Percentiles rank a stretch among this genome's conserved stretches.
phyloP scores from a whole-genome alignment of 1,140 invertebrate genomes.

The Pentalonia nigronervosa region DNA sequence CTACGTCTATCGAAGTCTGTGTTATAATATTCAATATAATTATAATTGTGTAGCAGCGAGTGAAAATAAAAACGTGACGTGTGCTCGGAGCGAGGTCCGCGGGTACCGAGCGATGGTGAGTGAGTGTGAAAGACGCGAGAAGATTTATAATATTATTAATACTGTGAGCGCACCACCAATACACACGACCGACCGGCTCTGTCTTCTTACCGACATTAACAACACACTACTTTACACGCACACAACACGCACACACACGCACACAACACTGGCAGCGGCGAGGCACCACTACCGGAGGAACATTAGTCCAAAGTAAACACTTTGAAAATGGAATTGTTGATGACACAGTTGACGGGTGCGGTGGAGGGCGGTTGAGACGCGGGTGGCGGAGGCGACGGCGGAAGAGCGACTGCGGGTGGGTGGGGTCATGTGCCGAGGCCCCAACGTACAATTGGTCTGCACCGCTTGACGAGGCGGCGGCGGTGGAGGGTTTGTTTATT shows the following conservation, averaged over 20 bases:
- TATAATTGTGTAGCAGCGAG: too few species aligned
- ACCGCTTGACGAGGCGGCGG: background rate
- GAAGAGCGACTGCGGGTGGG: constrained; percentile 23
- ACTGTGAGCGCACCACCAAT: background rate
- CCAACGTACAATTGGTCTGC: constrained; percentile 56
- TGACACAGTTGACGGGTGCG: constrained; percentile 50
- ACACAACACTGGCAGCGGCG: background rate
- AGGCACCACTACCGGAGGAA: constrained; percentile 53
- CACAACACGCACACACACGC: background rate
- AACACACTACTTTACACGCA: background rate
- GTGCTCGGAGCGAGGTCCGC: background rate
- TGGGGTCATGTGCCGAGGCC: constrained; percentile 43
- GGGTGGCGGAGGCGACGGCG: background rate
- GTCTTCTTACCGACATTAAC: constrained; percentile 56
- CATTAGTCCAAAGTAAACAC: constrained; percentile 58
- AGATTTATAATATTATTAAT: constrained; percentile 21
- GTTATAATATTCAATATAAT: too few species aligned
- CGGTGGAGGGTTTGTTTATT: constrained; percentile 55
- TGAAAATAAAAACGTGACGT: background rate
- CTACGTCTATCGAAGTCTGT: too few species aligned
- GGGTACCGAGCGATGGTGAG: background rate
- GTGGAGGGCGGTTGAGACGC: background rate
- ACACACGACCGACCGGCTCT: constrained; percentile 55
- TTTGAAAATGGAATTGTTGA: constrained; percentile 58
- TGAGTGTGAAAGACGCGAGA: constrained; percentile 5